Percentiles rank a stretch among this genome's conserved stretches.
Evolutionary conservation across 2,888 invertebrate genomes (phyloP).

Genomic region (Beris morrisii): DNA sequence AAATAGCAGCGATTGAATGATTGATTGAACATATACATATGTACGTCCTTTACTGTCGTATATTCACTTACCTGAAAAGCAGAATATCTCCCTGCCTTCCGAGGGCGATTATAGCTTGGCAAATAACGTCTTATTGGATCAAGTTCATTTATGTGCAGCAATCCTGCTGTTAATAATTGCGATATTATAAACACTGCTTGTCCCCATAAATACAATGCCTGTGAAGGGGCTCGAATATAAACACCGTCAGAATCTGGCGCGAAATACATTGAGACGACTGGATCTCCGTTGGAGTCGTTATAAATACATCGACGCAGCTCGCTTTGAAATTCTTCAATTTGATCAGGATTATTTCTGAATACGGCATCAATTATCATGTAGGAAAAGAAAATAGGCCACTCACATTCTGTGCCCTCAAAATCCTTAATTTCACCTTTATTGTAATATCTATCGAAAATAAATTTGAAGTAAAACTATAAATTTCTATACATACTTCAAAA

Average conservation of each 20-base stretch:
- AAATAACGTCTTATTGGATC: conserved; percentile 94
- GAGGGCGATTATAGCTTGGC: conserved; percentile 93
- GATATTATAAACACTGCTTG: conserved; percentile 95
- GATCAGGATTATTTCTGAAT: conserved; percentile 81
- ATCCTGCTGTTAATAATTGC: conserved; percentile 83
- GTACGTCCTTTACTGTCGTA: too few species aligned
- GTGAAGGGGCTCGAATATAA: conserved; percentile 53
- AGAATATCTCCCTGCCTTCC: conserved; percentile 90
- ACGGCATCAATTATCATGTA: conserved; percentile 96
- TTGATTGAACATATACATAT: too few species aligned
- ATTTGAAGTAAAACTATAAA: background rate
- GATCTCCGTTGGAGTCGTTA: conserved; percentile 83
- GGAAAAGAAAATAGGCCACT: conserved; percentile 97
- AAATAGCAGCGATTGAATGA: too few species aligned
- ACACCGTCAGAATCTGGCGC: conserved; percentile 56
- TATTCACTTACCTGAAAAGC: conserved; percentile 83
- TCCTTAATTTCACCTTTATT: conserved; percentile 89
- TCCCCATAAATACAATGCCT: conserved; percentile 86
- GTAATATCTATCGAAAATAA: conserved; percentile 65
- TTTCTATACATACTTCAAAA: too few species aligned
- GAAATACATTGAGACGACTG: conserved; percentile 91
- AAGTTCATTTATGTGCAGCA: conserved; percentile 91
- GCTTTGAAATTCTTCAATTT: conserved; percentile 90
- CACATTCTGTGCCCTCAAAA: conserved; percentile 94
- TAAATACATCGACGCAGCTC: conserved; percentile 79